Evolutionary conservation across 2,888 invertebrate genomes (phyloP), one percentile per base, ranked within the genome.

Genomic region (Melanchra persicariae): DNA sequence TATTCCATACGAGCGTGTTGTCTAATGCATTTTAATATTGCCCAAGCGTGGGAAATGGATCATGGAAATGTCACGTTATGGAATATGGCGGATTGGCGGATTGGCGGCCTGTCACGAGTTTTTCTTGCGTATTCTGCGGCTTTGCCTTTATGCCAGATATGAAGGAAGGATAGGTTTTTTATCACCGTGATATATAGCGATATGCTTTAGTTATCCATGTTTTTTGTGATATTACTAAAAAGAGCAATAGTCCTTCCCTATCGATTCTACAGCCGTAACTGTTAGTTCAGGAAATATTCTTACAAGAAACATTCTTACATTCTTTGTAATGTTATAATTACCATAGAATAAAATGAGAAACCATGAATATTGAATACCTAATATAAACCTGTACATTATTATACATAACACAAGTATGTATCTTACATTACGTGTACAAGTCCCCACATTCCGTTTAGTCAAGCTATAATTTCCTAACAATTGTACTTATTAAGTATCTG

Each of bases 21-120:
- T 75, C 86, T 88, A 80, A 90, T 91, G 85, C 85, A 88, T 89
- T 87, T 88, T 84, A 86, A 88, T 75, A 78, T 74, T 73, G 81
- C 66, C 77, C 80, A 82, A 72, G 71, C 78, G 82, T 85, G 82
- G 84, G 82, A 82, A 85, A 76, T 81, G 75, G 74, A 80, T 70
- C 76, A 79, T 66, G 73, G 62, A 71, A 73, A 70, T 72, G 63
- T 75, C 72, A 67, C 10, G 54, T 70, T 75, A 70, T 66, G 68
- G 69, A 60, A 72, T 77, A 77, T 74, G 71, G 49, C 60, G 30
- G 58, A 43, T 49, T 74, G 71, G 49, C 60, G 30, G 58, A 43
- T 49, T 72, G 72, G 34, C 61, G 43, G 59, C 52, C 49, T 79
- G 76, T 76, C 81, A 68, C 19, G 15, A 37, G 72, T 79, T 76